These are phyloP conservation scores for Amitus sp. DNA, from an alignment of 2,888 invertebrate genomes.

Conservation along the genomic window DNA sequence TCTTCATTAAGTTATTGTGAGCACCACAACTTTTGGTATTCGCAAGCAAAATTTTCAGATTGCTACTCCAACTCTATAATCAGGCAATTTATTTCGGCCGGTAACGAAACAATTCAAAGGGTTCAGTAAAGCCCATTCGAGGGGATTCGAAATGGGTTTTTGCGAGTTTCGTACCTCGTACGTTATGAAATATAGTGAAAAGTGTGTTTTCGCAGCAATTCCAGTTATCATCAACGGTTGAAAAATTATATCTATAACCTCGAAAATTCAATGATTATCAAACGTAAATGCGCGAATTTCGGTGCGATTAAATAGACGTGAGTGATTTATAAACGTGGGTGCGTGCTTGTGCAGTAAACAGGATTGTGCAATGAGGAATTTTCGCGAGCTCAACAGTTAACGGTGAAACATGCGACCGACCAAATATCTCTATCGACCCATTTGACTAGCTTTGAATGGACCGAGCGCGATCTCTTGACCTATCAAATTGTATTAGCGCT, in stretches of 20 bases:
- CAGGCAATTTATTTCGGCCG: too few species aligned
- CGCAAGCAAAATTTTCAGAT: too few species aligned
- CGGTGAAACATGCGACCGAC: conserved; percentile 1
- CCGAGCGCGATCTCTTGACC: conserved; percentile 26
- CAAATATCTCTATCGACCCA: conserved; percentile 21
- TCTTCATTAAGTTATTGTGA: too few species aligned
- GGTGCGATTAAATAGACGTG: neutral
- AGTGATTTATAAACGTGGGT: neutral
- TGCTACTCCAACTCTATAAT: too few species aligned
- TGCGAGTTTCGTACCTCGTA: neutral
- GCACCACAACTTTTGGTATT: too few species aligned
- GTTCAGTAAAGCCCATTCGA: too few species aligned
- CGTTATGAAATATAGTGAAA: too few species aligned
- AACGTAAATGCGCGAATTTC: neutral
- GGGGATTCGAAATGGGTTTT: neutral
- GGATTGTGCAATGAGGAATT: neutral
- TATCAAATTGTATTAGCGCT: conserved; percentile 24
- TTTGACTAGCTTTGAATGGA: conserved; percentile 27
- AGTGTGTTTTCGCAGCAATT: too few species aligned
- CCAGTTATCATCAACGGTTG: too few species aligned
- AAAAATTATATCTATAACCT: too few species aligned
- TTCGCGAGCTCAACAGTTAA: neutral
- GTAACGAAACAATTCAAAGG: too few species aligned
- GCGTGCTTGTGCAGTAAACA: neutral
- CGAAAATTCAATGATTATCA: too few species aligned